These are phyloP conservation scores for Petromus typicus DNA, from an alignment of 2,113 vertebrate species.

Conservation along the genomic window DNA sequence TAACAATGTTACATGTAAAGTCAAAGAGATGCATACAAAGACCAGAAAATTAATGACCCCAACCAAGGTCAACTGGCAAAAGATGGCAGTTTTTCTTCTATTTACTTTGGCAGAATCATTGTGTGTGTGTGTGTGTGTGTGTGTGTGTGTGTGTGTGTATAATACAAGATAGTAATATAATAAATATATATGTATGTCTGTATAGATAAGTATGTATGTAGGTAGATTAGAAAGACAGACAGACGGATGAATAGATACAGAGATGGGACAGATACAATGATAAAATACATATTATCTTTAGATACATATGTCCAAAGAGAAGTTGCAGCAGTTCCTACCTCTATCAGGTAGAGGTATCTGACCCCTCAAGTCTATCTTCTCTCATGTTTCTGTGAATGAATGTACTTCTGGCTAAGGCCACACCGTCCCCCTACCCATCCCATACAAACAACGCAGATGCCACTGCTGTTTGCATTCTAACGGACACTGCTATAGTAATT, in stretches of 20 bases:
- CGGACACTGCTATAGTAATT: neutral
- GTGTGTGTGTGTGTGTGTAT: no score
- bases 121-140: neutral
- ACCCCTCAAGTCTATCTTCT: neutral
- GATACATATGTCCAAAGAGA: neutral
- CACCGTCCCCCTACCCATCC: no score
- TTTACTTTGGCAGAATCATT: neutral
- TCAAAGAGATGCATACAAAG: slow-evolving; percentile 14
- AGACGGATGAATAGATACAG: no score
- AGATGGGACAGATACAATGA: neutral
- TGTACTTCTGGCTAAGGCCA: neutral
- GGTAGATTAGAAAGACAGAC: neutral
- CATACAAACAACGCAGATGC: neutral
- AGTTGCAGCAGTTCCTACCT: neutral
- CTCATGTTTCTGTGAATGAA: neutral
- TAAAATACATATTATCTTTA: neutral
- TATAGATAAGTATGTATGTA: neutral
- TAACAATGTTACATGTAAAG: neutral
- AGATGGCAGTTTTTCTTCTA: neutral
- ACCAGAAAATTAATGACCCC: neutral
- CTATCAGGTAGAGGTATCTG: neutral
- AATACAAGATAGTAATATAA: no score
- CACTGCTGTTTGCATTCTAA: neutral
- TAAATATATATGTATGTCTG: neutral
- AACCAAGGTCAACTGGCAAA: neutral